phyloP scores from a whole-genome alignment of 2,888 invertebrate genomes.

The Cynaeus angustus region DNA sequence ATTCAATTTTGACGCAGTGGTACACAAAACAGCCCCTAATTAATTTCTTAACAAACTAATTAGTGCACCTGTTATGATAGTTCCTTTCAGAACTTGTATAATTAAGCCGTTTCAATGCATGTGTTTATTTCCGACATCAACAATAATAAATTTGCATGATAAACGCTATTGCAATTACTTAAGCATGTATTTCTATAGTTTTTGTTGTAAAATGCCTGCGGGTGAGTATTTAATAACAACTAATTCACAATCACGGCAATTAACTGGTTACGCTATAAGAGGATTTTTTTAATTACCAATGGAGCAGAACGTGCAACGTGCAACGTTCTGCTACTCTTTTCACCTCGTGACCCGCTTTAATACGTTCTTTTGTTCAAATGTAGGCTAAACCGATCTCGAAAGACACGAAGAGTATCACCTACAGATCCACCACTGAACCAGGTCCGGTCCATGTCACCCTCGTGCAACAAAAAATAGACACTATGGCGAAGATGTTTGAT shows the following conservation, averaged over 20 bases:
- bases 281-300: constrained; percentile 6
- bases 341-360: background rate
- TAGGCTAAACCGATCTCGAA: constrained; percentile 82
- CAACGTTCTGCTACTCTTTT: background rate
- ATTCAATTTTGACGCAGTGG: constrained; percentile 1
- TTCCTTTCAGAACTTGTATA: constrained; percentile 12
- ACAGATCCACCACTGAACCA: constrained; percentile 82
- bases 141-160: constrained; percentile 29
- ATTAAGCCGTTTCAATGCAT: constrained; percentile 9
- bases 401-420: constrained; percentile 81
- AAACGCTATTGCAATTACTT: constrained; percentile 33
- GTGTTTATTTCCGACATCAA: background rate
- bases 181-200: constrained; percentile 20
- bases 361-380: constrained; percentile 16
- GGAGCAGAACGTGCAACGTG: constrained; percentile 15
- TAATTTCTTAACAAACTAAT: constrained; percentile 16
- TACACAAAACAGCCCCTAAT: background rate
- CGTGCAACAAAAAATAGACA: constrained; percentile 84
- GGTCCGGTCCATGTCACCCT: constrained; percentile 82
- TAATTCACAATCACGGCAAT: constrained; percentile 36
- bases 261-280: constrained; percentile 22
- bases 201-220: constrained; percentile 25
- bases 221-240: constrained; percentile 38
- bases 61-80: constrained; percentile 15
- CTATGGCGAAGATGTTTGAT: constrained; percentile 88